Percentiles rank a stretch among this genome's conserved stretches.
Conservation (phyloP, 2,113 vertebrate species). For the Nicator chloris region DNA sequence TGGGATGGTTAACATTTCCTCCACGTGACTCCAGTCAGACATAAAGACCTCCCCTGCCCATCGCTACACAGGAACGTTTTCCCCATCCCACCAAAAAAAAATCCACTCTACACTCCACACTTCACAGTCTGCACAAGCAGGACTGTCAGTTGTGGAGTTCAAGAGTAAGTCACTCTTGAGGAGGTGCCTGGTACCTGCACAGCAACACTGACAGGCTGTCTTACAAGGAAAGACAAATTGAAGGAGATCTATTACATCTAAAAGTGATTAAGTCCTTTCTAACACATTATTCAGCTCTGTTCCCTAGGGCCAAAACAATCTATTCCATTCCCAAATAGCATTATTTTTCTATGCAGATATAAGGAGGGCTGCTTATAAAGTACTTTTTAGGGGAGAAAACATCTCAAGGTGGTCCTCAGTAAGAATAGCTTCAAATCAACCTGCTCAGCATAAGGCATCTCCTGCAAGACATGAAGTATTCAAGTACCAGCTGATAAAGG, state of each 20-base stretch:
- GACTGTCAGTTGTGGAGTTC: background rate
- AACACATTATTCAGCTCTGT: background rate
- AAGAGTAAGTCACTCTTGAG: background rate
- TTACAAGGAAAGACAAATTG: background rate
- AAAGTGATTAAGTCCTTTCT: background rate
- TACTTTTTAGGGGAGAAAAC: background rate
- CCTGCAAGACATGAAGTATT: background rate
- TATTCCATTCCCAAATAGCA: background rate
- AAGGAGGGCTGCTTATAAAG: background rate
- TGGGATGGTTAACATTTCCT: background rate
- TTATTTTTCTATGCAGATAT: background rate
- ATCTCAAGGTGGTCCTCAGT: background rate
- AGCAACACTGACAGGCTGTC: background rate
- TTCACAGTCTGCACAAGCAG: background rate
- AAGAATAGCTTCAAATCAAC: background rate
- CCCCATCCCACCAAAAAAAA: background rate
- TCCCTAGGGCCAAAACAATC: background rate
- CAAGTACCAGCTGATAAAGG: background rate
- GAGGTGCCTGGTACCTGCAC: background rate
- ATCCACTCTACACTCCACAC: background rate
- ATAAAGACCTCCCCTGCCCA: background rate
- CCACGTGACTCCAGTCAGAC: background rate
- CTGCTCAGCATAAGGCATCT: background rate
- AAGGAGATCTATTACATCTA: background rate
- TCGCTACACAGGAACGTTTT: background rate